A percentile compares a stretch with the other conserved stretches of the same genome.
Evolutionary conservation across 2,888 invertebrate genomes (phyloP).

Genomic region (Meta bourneti): DNA sequence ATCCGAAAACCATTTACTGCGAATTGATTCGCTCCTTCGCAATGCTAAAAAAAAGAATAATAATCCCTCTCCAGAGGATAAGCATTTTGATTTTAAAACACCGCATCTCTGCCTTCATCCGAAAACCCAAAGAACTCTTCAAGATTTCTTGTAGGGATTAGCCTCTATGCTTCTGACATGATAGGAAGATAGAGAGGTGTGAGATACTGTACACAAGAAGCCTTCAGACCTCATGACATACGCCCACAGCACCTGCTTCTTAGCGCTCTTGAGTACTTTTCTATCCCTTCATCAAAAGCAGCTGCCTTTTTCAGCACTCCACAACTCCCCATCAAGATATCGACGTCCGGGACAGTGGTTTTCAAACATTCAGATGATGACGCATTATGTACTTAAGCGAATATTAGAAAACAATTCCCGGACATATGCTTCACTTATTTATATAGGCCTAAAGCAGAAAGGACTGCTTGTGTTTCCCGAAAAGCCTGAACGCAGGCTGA

Average conservation of each 20-base stretch:
- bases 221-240: slow-evolving; percentile 14
- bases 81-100: background rate
- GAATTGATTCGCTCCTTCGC: too few relatives aligned
- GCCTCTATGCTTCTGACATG: slow-evolving; percentile 17
- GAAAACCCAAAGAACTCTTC: background rate
- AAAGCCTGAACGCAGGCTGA: too few relatives aligned
- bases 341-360: slow-evolving; percentile 16
- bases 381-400: slow-evolving; percentile 25
- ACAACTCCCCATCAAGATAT: background rate
- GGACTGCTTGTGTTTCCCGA: background rate
- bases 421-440: background rate
- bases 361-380: slow-evolving; percentile 35
- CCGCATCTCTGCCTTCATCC: background rate
- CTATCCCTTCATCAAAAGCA: slow-evolving; percentile 35
- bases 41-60: too few relatives aligned
- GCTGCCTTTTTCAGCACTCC: slow-evolving; percentile 47
- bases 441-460: background rate
- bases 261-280: background rate
- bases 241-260: slow-evolving; percentile 34
- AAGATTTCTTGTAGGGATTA: slow-evolving; percentile 1
- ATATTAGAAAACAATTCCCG: slow-evolving; percentile 13
- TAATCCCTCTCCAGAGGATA: too few relatives aligned
- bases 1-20: too few relatives aligned
- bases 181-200: slow-evolving; percentile 5
- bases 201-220: slow-evolving; percentile 32